phyloP scores from a whole-genome alignment of 2,113 vertebrate species.

The Hucho hucho region DNA sequence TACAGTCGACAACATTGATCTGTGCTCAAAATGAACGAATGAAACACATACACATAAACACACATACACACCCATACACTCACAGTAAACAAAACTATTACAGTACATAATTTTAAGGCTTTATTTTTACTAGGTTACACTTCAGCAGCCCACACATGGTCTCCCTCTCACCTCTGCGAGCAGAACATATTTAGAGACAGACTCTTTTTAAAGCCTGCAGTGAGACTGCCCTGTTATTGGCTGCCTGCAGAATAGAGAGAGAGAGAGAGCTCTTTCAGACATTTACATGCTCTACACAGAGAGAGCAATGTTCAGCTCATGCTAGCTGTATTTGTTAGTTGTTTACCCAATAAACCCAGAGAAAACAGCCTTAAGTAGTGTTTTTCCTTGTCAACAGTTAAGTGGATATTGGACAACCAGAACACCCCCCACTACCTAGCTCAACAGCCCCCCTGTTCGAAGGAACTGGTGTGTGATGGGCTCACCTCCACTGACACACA shows the following conservation, averaged over 20 bases:
- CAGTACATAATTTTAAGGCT: no score
- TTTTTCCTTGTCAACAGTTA: constrained; percentile 29
- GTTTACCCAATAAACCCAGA: constrained; percentile 28
- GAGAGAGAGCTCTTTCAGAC: constrained; percentile 9
- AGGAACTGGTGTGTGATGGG: no score
- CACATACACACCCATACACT: neutral
- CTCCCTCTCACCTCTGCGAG: no score
- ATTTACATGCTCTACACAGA: neutral
- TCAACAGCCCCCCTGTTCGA: no score
- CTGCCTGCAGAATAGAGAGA: constrained; percentile 7
- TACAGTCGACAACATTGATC: neutral
- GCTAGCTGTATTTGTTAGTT: constrained; percentile 4
- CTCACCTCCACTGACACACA: no score
- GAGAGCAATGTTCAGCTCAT: constrained; percentile 1
- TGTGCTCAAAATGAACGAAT: neutral
- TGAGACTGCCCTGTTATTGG: neutral
- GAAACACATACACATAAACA: neutral
- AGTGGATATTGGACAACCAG: constrained; percentile 7
- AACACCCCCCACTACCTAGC: neutral
- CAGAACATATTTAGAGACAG: no score
- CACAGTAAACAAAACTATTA: no score
- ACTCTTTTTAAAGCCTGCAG: neutral
- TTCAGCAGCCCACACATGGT: constrained; percentile 3
- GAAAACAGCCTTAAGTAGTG: constrained; percentile 33
- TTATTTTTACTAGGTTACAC: no score